phyloP scores from a whole-genome alignment of 2,797 vertebrate species.

The Fistularia commersonii region DNA sequence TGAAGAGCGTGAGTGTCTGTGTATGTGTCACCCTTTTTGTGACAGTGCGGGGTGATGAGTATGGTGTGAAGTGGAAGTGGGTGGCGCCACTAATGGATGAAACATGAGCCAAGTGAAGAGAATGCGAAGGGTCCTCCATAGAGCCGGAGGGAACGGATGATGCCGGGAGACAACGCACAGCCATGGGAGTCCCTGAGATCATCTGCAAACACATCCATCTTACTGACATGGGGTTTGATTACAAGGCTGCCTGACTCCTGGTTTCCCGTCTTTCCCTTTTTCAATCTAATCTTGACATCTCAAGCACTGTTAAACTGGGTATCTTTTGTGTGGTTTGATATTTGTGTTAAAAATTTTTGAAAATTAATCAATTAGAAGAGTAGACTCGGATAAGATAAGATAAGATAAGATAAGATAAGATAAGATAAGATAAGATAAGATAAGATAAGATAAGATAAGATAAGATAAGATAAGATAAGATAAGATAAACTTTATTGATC shows the following conservation, averaged over 20 bases:
- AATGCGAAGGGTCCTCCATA: not conserved
- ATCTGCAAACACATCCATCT: constrained; percentile 23
- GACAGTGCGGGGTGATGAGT: not conserved
- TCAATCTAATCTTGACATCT: not conserved
- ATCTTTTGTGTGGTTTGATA: not conserved
- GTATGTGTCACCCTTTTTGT: not conserved
- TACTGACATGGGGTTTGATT: constrained; percentile 17
- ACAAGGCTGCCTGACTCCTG: constrained; percentile 7
- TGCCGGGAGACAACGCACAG: constrained; percentile 3
- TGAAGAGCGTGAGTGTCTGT: no score
- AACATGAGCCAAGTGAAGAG: constrained; percentile 1
- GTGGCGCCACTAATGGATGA: constrained; percentile 8
- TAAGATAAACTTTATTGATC: no score
- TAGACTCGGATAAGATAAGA: no score
- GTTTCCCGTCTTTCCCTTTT: no score
- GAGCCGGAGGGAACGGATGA: constrained; percentile 2
- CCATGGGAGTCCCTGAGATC: not conserved
- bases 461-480: no score
- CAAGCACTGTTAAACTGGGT: not conserved
- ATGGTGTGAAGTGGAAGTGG: constrained; percentile 2
- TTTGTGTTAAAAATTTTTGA: no score
- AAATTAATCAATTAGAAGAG: no score
- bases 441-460: no score
- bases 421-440: no score
- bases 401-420: no score